These are phyloP conservation scores for Drosophila punjabiensis DNA, from an alignment of 1,140 invertebrate genomes.

Conservation along the genomic window DNA sequence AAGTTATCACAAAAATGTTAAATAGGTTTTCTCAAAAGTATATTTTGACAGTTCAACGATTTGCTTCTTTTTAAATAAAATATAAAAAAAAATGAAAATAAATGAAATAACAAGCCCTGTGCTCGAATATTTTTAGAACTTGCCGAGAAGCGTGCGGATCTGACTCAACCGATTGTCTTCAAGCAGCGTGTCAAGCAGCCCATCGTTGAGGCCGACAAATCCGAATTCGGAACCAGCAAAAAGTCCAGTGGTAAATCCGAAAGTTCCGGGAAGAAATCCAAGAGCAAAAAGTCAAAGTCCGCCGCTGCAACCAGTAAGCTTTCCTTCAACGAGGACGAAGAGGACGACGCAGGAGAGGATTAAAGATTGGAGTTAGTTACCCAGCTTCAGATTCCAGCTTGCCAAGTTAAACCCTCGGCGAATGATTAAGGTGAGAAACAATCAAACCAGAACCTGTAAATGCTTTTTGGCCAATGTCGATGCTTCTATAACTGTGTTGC, in stretches of 20 bases:
- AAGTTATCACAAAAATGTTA: not conserved
- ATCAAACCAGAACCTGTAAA: constrained; percentile 3
- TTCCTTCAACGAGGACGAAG: constrained; percentile 81
- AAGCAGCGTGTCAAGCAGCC: constrained; percentile 65
- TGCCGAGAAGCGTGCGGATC: constrained; percentile 73
- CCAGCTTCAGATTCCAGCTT: constrained; percentile 1
- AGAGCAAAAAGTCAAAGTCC: constrained; percentile 60
- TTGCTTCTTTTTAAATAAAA: constrained; percentile 7
- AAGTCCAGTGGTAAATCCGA: constrained; percentile 10
- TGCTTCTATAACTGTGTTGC: constrained; percentile 11
- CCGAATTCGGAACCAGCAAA: constrained; percentile 26
- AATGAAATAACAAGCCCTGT: constrained; percentile 2
- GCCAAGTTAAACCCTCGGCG: constrained; percentile 13
- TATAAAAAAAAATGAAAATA: not conserved
- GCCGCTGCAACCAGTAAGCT: constrained; percentile 57
- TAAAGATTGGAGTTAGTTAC: constrained; percentile 12
- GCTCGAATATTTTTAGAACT: constrained; percentile 47
- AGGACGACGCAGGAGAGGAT: constrained; percentile 66
- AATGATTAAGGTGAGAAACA: constrained; percentile 42
- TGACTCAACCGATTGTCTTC: constrained; percentile 76
- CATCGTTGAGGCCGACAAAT: constrained; percentile 34
- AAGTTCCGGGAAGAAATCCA: constrained; percentile 24
- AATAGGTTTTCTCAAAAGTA: not conserved
- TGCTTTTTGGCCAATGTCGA: not conserved
- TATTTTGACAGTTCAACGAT: constrained; percentile 6